Base-by-base conservation (phyloP, 2,797 vertebrate species). In the Gadopsis marmoratus region DNA sequence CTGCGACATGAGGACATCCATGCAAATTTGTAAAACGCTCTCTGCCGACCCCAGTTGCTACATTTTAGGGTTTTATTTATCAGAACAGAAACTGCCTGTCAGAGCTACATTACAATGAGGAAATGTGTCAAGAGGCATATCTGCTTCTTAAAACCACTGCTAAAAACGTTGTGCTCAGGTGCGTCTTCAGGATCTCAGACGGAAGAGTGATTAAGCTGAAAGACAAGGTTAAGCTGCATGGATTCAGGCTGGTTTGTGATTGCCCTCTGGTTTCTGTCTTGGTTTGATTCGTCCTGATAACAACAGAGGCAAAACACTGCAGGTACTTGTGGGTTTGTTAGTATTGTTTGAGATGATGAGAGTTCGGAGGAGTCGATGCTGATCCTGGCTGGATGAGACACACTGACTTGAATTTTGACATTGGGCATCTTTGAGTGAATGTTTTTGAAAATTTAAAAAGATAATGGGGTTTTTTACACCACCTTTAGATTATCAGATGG, bases 1-100 rank as follows among this genome's bases (percentile, higher is more conserved):
- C 94, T 98, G 91, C 93, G 91, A 86, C 96, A 96, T 0, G 97
- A 98, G 92, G 97, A 98, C 88, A 95, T 97, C 88, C 97, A 97
- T 83, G 85, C 93, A 14, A 92, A 95, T 88, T 95, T 97, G 92
- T 98, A 96, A 94, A 87, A 76, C 2, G 35, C 81, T 51, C 37
- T 66, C 47, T 73, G 66, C 67, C 41, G 11, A 47, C 35, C 23
- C 35, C 3, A 54, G 78, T 79, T 72, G 74, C 83, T 79, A 75
- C 64, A 21, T 77, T 80, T 85, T 64, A 48, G 43, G 54, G 79
- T 62, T 48, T 72, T 71, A 26, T 26, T 58, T 50, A 78, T 94
- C 83, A 45, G 65, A 93, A 93, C 88, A 89, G 87, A 93, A 95
- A 94, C 92, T 93, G 92, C 92, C 93, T 91, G 90, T 92, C 86